Evolutionary conservation across 2,888 invertebrate species (phyloP).

Genomic region (Dolichopus griseipennis): DNA sequence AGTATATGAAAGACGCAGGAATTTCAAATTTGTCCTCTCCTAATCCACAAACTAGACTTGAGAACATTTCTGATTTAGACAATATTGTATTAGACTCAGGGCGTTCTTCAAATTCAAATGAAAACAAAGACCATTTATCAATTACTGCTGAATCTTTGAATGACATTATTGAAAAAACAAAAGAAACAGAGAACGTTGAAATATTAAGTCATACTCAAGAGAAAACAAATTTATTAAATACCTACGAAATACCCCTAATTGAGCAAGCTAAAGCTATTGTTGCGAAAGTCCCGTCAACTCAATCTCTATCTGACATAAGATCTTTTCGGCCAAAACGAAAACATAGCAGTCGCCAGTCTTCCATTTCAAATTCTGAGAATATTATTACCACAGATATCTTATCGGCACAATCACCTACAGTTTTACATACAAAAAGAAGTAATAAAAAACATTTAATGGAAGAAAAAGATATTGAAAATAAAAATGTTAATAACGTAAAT

Average conservation of each 20-base stretch:
- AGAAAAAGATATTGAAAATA: not conserved
- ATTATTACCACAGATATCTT: not conserved
- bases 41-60: not conserved
- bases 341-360: not conserved
- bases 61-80: slow-evolving; percentile 7
- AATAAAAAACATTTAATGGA: not conserved
- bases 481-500: not conserved
- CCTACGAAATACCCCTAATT: slow-evolving; percentile 4
- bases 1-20: slow-evolving; percentile 21
- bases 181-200: slow-evolving; percentile 14
- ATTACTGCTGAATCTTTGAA: too few species aligned
- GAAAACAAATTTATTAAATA: not conserved
- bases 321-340: slow-evolving; percentile 19
- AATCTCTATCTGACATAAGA: slow-evolving; percentile 19
- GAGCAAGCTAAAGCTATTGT: slow-evolving; percentile 2
- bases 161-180: not conserved
- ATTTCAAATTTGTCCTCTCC: slow-evolving; percentile 12
- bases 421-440: too few species aligned
- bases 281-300: not conserved
- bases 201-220: not conserved
- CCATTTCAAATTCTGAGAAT: not conserved
- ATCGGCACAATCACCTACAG: not conserved
- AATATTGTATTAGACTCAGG: not conserved
- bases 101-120: not conserved
- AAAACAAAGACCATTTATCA: too few species aligned